Percentiles rank a stretch among this genome's conserved stretches.
phyloP scores from a whole-genome alignment of 1,140 invertebrate species.

The Oncopodura yosiiana region DNA sequence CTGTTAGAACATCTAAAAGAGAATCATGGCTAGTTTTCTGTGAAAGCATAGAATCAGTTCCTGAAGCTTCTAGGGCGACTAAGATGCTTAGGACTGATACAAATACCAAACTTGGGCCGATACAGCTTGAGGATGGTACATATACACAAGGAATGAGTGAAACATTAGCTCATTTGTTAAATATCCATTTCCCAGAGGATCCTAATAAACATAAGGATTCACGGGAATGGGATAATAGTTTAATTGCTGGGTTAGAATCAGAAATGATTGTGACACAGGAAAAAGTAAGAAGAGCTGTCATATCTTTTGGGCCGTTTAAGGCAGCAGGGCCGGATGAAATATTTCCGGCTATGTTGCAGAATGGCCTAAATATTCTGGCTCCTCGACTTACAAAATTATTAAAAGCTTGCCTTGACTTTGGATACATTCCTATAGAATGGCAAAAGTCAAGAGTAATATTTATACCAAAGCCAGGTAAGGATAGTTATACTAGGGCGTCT shows the following conservation, averaged over 20 bases:
- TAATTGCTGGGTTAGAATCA: not conserved
- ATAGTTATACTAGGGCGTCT: constrained; percentile 1
- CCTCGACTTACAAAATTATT: not conserved
- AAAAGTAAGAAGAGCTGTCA: constrained; percentile 5
- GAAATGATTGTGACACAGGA: not conserved
- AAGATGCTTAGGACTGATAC: not conserved
- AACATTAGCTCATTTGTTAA: not conserved
- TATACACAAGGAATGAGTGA: not conserved
- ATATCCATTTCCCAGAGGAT: constrained; percentile 4
- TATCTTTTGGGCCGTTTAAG: constrained; percentile 9
- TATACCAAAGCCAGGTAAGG: constrained; percentile 23
- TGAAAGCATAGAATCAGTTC: not conserved
- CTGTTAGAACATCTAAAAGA: constrained; percentile 2
- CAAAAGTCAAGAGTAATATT: constrained; percentile 11
- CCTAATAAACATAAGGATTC: not conserved
- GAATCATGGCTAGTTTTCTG: constrained; percentile 4
- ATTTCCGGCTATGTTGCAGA: constrained; percentile 16
- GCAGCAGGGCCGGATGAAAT: constrained; percentile 20
- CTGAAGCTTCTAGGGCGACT: not conserved
- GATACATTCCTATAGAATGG: constrained; percentile 10
- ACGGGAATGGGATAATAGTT: not conserved
- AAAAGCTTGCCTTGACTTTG: constrained; percentile 7
- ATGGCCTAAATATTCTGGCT: not conserved
- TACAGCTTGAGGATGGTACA: not conserved
- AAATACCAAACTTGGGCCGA: not conserved